phyloP scores from a whole-genome alignment of 1,140 invertebrate species.

The Drosophila bipectinata region DNA sequence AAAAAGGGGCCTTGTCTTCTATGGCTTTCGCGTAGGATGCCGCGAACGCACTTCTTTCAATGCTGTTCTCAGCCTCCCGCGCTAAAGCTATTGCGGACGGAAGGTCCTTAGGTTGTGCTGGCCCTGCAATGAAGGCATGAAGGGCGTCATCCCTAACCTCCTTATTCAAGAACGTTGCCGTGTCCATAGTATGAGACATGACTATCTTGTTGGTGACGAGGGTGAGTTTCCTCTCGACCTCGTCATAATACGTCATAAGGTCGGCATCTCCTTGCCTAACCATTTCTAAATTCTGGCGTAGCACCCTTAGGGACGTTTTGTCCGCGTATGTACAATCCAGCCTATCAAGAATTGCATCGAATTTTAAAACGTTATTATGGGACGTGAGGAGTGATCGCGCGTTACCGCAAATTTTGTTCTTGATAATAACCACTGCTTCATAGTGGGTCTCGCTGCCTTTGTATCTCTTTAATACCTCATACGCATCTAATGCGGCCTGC shows the following conservation, averaged over 20 bases:
- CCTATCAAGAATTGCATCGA: not conserved
- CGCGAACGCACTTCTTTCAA: no score
- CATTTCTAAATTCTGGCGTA: slow-evolving; percentile 2
- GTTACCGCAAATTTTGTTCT: not conserved
- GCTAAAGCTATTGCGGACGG: no score
- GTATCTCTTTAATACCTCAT: not conserved
- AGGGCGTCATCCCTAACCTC: slow-evolving; percentile 12
- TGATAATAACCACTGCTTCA: not conserved
- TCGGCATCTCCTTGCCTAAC: not conserved
- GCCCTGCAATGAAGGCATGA: not conserved
- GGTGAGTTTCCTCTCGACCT: no score
- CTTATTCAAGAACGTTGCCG: slow-evolving; percentile 6
- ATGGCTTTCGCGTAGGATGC: no score
- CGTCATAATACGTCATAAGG: no score
- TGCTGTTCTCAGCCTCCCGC: no score
- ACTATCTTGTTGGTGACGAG: not conserved
- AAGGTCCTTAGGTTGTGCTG: no score
- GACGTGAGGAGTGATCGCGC: not conserved
- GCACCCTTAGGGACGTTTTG: slow-evolving; percentile 7
- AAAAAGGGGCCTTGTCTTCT: no score
- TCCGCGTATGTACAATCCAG: slow-evolving; percentile 15
- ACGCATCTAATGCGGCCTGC: not conserved
- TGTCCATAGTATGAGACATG: not conserved
- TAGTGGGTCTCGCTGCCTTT: not conserved
- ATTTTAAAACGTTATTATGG: not conserved